A percentile compares a stretch with the other conserved stretches of the same genome.
These are phyloP conservation scores for Leguminivora glycinivorella DNA, from an alignment of 1,140 invertebrate genomes.

Conservation along the genomic window DNA sequence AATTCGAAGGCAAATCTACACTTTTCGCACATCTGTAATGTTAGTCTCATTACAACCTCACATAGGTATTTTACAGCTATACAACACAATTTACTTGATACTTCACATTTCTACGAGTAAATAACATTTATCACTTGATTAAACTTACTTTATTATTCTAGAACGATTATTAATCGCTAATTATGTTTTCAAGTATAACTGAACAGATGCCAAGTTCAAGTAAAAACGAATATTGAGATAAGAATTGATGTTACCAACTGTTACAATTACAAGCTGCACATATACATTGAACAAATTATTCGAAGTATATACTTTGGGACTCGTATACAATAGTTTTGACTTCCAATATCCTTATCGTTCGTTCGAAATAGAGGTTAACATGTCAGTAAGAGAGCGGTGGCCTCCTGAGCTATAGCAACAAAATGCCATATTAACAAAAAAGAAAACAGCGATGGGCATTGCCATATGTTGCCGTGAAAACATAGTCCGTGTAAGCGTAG, in stretches of 20 bases:
- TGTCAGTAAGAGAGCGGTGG: no score
- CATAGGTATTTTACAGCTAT: not conserved
- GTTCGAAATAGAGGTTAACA: no score
- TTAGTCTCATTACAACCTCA: not conserved
- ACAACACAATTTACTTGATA: not conserved
- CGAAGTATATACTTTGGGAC: not conserved
- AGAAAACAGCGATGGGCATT: no score
- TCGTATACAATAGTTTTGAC: not conserved
- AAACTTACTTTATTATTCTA: not conserved
- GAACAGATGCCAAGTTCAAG: slow-evolving; percentile 5
- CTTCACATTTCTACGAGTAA: not conserved
- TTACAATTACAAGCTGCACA: not conserved
- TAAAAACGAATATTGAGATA: slow-evolving; percentile 13
- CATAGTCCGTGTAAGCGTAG: not conserved
- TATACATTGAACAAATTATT: not conserved
- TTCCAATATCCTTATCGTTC: not conserved
- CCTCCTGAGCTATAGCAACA: no score
- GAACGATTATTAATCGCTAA: not conserved
- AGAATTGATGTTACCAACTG: not conserved
- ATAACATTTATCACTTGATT: slow-evolving; percentile 1
- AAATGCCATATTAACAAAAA: no score
- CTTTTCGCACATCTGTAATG: no score
- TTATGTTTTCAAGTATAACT: not conserved
- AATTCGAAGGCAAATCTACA: no score
- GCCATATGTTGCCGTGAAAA: not conserved